phyloP scores from a whole-genome alignment of 2,113 vertebrate species.

The Marcusenius ussheri region DNA sequence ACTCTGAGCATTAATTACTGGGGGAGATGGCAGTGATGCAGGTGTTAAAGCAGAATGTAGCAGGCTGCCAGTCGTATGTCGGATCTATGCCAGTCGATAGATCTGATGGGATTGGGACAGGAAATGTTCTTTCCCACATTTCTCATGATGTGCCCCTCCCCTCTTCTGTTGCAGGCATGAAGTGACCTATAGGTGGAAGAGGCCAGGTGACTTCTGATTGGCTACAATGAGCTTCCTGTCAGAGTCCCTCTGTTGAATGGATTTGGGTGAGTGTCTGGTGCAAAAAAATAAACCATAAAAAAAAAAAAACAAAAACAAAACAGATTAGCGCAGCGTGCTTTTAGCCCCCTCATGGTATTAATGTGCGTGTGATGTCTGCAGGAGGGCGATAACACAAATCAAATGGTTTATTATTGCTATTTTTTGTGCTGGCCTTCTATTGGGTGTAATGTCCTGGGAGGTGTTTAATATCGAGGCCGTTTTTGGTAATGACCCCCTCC shows the following conservation, averaged over 20 bases:
- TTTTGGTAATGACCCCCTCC: conserved; percentile 58
- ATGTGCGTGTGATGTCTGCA: background rate
- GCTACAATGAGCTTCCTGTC: conserved; percentile 41
- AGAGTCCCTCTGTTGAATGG: conserved; percentile 49
- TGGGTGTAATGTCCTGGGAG: conserved; percentile 50
- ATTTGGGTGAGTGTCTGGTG: conserved; percentile 49
- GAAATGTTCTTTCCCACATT: background rate
- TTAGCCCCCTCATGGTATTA: background rate
- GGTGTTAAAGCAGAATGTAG: background rate
- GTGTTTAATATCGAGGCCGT: conserved; percentile 46
- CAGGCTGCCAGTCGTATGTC: background rate
- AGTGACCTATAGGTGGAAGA: background rate
- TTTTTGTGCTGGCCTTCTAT: conserved; percentile 16
- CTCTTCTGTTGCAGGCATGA: conserved; percentile 34
- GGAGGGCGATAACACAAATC: background rate
- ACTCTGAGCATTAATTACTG: background rate
- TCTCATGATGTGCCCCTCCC: background rate
- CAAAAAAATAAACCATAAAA: background rate
- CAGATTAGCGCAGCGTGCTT: background rate
- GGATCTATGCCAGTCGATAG: background rate
- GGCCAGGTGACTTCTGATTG: conserved; percentile 24
- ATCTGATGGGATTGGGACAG: background rate
- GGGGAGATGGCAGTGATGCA: background rate
- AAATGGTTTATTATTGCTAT: background rate
- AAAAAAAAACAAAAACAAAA: background rate